Conservation (phyloP, 2,113 vertebrate species). For the Chitala chitala region DNA sequence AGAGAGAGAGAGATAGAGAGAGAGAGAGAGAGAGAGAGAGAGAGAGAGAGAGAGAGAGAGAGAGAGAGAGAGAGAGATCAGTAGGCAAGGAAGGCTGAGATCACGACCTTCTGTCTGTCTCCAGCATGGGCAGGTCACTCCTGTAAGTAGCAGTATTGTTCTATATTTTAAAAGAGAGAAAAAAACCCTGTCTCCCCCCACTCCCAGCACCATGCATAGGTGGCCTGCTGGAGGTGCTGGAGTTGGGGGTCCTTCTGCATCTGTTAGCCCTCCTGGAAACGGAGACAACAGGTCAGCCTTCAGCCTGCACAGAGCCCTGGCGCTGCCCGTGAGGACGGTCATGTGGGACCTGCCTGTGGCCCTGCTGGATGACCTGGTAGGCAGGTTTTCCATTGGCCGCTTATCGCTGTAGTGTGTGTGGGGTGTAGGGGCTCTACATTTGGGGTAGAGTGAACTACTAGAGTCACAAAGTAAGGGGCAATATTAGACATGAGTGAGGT, state of each 20-base stretch:
- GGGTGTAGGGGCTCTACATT: background rate
- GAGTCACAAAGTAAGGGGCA: no score
- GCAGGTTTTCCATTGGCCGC: background rate
- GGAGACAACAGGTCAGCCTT: constrained; percentile 13
- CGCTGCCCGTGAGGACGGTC: constrained; percentile 23
- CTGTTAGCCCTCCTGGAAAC: background rate
- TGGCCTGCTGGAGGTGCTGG: background rate
- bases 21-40: constrained; percentile 4
- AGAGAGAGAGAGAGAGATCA: background rate
- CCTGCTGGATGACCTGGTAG: constrained; percentile 30
- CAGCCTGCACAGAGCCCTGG: constrained; percentile 28
- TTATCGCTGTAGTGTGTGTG: background rate
- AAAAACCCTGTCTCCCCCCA: background rate
- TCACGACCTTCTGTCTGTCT: background rate
- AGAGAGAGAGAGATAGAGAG: background rate
- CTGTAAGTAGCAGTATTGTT: background rate
- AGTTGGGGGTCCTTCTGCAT: background rate
- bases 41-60: constrained; percentile 4
- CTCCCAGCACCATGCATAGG: background rate
- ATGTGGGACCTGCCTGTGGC: constrained; percentile 23
- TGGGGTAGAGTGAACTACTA: background rate
- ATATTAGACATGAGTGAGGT: no score
- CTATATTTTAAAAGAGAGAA: background rate
- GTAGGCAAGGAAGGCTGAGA: constrained; percentile 13
- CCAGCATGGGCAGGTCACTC: background rate